Conservation (phyloP, 2,888 invertebrate genomes). For the Tenthredo notha region DNA sequence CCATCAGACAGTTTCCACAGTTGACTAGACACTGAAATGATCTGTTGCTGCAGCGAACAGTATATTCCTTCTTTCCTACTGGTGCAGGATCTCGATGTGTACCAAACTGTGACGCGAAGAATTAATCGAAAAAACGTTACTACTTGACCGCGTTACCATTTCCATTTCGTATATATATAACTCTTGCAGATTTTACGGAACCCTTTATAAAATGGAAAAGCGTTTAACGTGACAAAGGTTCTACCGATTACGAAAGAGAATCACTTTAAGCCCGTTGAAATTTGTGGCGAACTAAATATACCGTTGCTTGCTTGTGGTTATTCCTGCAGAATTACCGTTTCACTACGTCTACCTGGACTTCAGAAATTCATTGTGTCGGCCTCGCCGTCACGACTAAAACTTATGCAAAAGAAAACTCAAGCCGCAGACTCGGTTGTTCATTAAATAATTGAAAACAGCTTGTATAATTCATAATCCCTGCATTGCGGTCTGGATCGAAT, state of each 20-base stretch:
- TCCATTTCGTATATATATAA: constrained; percentile 12
- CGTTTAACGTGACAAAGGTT: not conserved
- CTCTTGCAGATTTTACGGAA: not conserved
- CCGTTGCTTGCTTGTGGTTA: constrained; percentile 12
- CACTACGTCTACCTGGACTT: not conserved
- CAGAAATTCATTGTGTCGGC: constrained; percentile 10
- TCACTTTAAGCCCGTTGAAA: constrained; percentile 14
- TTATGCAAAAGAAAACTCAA: not conserved
- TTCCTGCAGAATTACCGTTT: constrained; percentile 23
- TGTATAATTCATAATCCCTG: not conserved
- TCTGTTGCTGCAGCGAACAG: constrained; percentile 19
- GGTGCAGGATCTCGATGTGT: constrained; percentile 34
- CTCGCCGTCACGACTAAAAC: not conserved
- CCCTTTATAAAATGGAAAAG: not conserved
- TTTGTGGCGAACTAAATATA: constrained; percentile 26
- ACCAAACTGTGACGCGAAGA: constrained; percentile 37
- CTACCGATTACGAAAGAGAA: constrained; percentile 11
- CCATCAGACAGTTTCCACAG: constrained; percentile 48
- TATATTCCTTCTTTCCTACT: constrained; percentile 11
- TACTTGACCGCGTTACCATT: constrained; percentile 23
- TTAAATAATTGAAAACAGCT: not conserved
- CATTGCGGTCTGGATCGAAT: not conserved
- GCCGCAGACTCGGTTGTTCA: not conserved
- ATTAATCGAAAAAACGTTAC: constrained; percentile 9
- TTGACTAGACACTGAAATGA: constrained; percentile 48